phyloP scores from a whole-genome alignment of 2,113 vertebrate species.

The Bostrychus sinensis region DNA sequence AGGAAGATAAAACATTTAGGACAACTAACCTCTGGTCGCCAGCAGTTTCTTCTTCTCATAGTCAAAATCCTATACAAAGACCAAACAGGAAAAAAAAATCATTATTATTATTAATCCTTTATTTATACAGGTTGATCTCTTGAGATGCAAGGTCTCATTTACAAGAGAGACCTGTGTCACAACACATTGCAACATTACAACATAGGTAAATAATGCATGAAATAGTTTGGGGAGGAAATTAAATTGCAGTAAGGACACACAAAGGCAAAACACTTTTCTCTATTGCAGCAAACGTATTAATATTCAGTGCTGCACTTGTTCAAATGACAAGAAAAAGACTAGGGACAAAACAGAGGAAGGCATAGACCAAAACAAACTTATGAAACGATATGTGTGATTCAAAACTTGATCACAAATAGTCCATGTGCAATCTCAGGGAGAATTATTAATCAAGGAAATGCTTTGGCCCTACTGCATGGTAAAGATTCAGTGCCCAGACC shows the following conservation, averaged over 20 bases:
- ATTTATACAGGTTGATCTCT: no score
- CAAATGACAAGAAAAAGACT: constrained; percentile 18
- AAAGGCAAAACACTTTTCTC: constrained; percentile 20
- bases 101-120: no score
- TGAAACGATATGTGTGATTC: not conserved
- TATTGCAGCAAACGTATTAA: constrained; percentile 42
- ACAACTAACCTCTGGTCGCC: constrained; percentile 77
- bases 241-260: constrained; percentile 41
- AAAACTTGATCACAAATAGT: not conserved
- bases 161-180: no score
- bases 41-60: constrained; percentile 83
- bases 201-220: constrained; percentile 60
- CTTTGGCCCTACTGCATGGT: not conserved
- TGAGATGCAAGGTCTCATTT: no score
- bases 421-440: not conserved
- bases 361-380: constrained; percentile 15
- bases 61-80: constrained; percentile 76
- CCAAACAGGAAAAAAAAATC: constrained; percentile 53
- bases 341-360: constrained; percentile 24
- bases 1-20: constrained; percentile 41
- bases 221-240: constrained; percentile 42
- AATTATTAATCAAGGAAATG: no score
- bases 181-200: no score
- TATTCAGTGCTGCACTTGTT: constrained; percentile 28
- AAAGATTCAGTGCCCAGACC: no score